Conservation (phyloP, 2,113 vertebrate species). For the Nipponia nippon region DNA sequence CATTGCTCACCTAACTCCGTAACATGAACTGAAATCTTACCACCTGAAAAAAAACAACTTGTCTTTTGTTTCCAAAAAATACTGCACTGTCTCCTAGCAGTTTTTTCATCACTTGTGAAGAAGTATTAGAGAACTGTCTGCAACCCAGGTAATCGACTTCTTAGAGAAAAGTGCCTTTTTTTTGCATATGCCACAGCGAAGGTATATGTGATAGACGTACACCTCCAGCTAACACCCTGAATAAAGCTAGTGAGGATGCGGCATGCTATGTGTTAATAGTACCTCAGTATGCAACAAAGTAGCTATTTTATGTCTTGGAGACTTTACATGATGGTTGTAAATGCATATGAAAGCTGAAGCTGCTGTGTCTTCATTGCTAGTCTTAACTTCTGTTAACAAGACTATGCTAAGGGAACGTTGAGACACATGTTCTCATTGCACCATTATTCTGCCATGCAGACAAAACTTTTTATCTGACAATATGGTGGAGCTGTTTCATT, state of each 20-base stretch:
- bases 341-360: background rate
- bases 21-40: background rate
- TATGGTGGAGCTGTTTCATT: background rate
- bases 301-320: background rate
- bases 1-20: background rate
- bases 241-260: background rate
- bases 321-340: background rate
- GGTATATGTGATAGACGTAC: background rate
- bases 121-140: background rate
- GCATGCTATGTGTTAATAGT: background rate
- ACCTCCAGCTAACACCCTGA: background rate
- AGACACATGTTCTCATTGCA: background rate
- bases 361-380: background rate
- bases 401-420: background rate
- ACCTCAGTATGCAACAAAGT: background rate
- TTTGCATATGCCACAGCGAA: background rate
- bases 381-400: background rate
- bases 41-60: background rate
- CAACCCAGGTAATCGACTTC: fast-evolving
- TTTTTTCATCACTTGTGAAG: background rate
- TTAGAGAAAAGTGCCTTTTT: background rate
- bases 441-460: background rate
- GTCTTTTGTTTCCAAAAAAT: background rate
- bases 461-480: background rate
- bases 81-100: background rate